phyloP scores from a whole-genome alignment of 1,140 invertebrate species.

The Linepithema humile region DNA sequence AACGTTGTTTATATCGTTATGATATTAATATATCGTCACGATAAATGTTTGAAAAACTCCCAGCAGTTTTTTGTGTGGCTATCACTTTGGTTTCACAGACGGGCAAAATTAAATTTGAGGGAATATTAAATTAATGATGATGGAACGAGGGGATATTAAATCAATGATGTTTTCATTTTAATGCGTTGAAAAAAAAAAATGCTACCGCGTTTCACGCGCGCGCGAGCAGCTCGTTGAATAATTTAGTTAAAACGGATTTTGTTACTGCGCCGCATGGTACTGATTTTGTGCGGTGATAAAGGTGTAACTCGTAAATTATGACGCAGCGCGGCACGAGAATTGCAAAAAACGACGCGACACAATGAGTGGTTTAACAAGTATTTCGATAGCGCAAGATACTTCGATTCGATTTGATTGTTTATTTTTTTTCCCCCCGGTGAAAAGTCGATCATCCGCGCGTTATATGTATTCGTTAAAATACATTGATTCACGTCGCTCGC shows the following conservation, averaged over 20 bases:
- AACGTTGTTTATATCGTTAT: neutral
- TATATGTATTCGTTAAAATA: neutral
- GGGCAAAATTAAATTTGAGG: neutral
- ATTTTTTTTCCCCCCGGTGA: neutral
- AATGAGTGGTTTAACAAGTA: neutral
- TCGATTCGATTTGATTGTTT: neutral
- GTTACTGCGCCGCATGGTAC: neutral
- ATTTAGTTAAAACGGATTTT: slow-evolving; percentile 34
- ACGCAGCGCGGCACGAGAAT: neutral
- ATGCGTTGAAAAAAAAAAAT: neutral
- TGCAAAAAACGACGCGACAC: neutral
- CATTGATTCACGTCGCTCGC: neutral
- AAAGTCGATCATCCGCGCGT: neutral
- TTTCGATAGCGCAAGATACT: neutral
- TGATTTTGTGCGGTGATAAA: slow-evolving; percentile 27
- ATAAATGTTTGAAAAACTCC: neutral
- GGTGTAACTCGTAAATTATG: neutral
- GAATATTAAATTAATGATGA: neutral
- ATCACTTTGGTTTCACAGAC: neutral
- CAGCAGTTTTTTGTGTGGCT: neutral
- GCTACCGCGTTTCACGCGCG: neutral
- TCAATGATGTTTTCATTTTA: slow-evolving; percentile 28
- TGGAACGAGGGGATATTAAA: neutral
- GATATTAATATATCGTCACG: neutral
- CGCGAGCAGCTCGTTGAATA: slow-evolving; percentile 17